These are phyloP conservation scores for Alsophila aescularia DNA, from an alignment of 2,888 invertebrate genomes.

Conservation along the genomic window DNA sequence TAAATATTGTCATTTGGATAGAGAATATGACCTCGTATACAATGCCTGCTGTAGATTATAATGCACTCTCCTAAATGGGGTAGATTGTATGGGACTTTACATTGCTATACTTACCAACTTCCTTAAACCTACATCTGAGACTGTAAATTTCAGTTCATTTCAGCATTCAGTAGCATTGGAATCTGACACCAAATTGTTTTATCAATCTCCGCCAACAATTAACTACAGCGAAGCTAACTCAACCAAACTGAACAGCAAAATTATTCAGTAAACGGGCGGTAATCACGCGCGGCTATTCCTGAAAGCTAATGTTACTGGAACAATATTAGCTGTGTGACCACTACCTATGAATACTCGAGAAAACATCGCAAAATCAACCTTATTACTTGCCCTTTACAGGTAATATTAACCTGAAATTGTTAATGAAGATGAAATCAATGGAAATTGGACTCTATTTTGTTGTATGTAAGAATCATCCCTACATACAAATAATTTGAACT, in stretches of 20 bases:
- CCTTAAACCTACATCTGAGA: no score
- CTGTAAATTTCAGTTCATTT: no score
- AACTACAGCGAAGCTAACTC: conserved; percentile 6
- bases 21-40: no score
- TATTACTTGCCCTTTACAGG: conserved; percentile 35
- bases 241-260: conserved; percentile 17
- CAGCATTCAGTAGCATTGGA: no score
- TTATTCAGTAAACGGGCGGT: conserved; percentile 40
- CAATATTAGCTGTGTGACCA: conserved; percentile 26
- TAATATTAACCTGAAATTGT: conserved; percentile 21
- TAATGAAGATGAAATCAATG: not conserved
- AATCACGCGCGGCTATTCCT: conserved; percentile 32
- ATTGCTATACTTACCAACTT: no score
- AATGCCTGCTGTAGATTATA: no score
- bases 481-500: not conserved
- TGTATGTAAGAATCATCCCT: conserved; percentile 8
- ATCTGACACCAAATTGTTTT: no score
- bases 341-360: conserved; percentile 38
- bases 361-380: conserved; percentile 42
- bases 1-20: no score
- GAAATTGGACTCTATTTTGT: conserved; percentile 22
- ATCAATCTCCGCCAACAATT: no score
- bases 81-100: no score
- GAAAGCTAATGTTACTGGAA: conserved; percentile 29
- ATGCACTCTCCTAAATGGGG: no score